Base-by-base conservation (phyloP, 2,888 invertebrate genomes). In the Caenorhabditis panamensis region DNA sequence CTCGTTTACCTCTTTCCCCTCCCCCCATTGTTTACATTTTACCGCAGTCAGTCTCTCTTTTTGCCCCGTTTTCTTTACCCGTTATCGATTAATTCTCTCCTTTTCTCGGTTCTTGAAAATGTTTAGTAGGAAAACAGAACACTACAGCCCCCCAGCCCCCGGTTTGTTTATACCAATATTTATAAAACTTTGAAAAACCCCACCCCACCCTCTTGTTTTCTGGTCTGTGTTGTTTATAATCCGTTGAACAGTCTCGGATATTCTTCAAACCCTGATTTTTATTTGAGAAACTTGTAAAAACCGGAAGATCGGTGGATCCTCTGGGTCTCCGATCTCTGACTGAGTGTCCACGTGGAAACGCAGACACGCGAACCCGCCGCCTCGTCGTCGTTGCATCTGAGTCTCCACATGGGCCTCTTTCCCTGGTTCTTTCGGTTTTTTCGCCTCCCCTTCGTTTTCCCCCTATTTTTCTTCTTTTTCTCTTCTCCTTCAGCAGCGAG, bases 11-110 rank as follows among this genome's bases (percentile, higher is more conserved):
- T 22, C 49, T 20, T 36, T 16, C 31, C 59, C 20, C 49, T 26
- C 47, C 18, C 41, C 36, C 58, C 3, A 36, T 61, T 69, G 69
- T 69, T 69, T 69, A 69, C 69, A 69, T 61, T 69, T 69, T 69
- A 69, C 69, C 53, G 68, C 68, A 68, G 68, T 68, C 59, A 53
- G 51, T 58, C 31, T n/a, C 26, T 59, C 44, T 26, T 41, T 51
- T n/a, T 20, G 31, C 31, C 28, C 49, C 51, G 28, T 31, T 31
- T 31, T 31, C 31, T 31, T 31, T 31, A 6, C 31, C 41, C n/a
- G n/a, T 22, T 37, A 51, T 51, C 37, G 53, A 69, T 69, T 61
- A 58, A n/a, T n/a, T n/a, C n/a, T n/a, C n/a, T n/a, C n/a, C 28
- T 51, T 24, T 56, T 44, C 8, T 20, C 31, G 18, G n/a, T n/a